These are phyloP conservation scores for Neocrepidodera transversa DNA, from an alignment of 2,888 invertebrate species.

Conservation along the genomic window DNA sequence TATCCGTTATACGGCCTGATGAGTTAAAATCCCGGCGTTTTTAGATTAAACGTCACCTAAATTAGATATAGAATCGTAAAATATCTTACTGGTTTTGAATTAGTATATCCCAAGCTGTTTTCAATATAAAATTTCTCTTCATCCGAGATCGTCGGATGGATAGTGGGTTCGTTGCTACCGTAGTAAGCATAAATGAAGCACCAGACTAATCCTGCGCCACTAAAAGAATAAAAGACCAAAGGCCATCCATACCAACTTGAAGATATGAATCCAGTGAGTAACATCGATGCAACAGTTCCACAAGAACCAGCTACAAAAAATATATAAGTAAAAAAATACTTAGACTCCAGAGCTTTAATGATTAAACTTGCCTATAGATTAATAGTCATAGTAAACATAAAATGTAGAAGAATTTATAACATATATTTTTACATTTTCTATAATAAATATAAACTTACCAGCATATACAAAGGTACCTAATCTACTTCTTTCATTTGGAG, in stretches of 20 bases:
- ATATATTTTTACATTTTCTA: not conserved
- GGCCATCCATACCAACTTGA: slow-evolving; percentile 78
- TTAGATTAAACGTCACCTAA: too few relatives aligned
- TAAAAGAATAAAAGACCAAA: slow-evolving; percentile 78
- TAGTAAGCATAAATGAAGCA: slow-evolving; percentile 66
- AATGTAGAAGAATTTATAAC: not conserved
- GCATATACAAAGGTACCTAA: slow-evolving; percentile 74
- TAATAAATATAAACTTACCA: slow-evolving; percentile 48
- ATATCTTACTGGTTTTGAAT: slow-evolving; percentile 2
- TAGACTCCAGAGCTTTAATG: not conserved
- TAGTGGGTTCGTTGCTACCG: slow-evolving; percentile 72
- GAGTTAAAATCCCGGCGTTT: too few relatives aligned
- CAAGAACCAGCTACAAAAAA: slow-evolving; percentile 20
- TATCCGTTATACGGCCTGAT: too few relatives aligned
- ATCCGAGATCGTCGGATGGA: slow-evolving; percentile 66
- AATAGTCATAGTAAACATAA: not conserved
- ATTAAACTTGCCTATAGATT: not conserved
- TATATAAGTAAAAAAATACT: too few relatives aligned
- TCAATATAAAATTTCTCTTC: slow-evolving; percentile 75
- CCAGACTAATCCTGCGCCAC: slow-evolving; percentile 70
- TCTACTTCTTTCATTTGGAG: slow-evolving; percentile 72
- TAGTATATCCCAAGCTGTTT: slow-evolving; percentile 32
- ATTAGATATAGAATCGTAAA: too few relatives aligned
- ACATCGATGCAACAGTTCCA: slow-evolving; percentile 44
- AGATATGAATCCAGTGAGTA: slow-evolving; percentile 75